phyloP scores from a whole-genome alignment of 2,888 invertebrate species.

The Harmothoe impar region DNA sequence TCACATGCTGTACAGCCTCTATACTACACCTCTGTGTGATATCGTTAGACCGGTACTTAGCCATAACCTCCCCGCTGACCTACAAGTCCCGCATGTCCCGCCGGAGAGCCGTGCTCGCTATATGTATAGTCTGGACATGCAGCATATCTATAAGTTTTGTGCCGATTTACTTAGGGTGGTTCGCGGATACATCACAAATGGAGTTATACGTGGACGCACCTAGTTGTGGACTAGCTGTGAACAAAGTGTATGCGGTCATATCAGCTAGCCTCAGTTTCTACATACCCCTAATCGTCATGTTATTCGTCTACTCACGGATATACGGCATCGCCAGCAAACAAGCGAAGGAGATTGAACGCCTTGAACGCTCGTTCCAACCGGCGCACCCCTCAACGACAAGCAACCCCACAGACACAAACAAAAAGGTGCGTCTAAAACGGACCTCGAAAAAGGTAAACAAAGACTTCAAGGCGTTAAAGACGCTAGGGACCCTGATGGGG shows the following conservation, averaged over 20 bases:
- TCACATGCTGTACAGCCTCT: constrained; percentile 82
- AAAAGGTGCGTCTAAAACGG: constrained; percentile 49
- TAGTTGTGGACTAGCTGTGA: constrained; percentile 74
- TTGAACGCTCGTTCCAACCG: constrained; percentile 71
- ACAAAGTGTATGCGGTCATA: constrained; percentile 79
- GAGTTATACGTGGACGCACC: constrained; percentile 74
- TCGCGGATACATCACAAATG: constrained; percentile 83
- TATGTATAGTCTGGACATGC: constrained; percentile 77
- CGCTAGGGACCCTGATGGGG: constrained; percentile 74
- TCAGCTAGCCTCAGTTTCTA: constrained; percentile 80
- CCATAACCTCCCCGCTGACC: constrained; percentile 79
- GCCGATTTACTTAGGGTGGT: constrained; percentile 81
- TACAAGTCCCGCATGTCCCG: constrained; percentile 77
- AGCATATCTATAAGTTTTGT: constrained; percentile 80
- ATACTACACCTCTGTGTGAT: constrained; percentile 81
- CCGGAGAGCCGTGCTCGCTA: constrained; percentile 73
- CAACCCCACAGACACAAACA: not conserved
- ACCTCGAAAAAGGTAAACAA: constrained; percentile 67
- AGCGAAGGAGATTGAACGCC: constrained; percentile 75
- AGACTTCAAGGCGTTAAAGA: constrained; percentile 73
- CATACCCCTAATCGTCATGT: constrained; percentile 79
- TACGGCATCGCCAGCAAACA: constrained; percentile 78
- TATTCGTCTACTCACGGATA: constrained; percentile 78
- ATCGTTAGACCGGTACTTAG: constrained; percentile 79
- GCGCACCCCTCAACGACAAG: not conserved